phyloP scores from a whole-genome alignment of 2,797 vertebrate genomes.

The Enteromius thamalakanensis region DNA sequence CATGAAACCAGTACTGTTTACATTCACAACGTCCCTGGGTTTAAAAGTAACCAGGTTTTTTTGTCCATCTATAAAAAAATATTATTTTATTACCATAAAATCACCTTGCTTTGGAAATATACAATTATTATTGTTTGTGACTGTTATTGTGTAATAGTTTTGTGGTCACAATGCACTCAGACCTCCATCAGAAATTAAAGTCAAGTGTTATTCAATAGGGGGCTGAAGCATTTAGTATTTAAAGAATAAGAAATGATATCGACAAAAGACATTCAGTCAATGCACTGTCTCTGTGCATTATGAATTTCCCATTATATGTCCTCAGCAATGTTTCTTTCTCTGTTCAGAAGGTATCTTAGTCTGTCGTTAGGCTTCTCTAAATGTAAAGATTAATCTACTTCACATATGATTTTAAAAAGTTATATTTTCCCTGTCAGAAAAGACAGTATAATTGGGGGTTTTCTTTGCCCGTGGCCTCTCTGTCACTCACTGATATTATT shows the following conservation, averaged over 20 bases:
- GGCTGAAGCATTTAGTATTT: too few species aligned
- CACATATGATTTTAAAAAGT: slow-evolving; percentile 7
- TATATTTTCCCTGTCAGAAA: slow-evolving; percentile 20
- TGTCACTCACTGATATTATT: slow-evolving; percentile 6
- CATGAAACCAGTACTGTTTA: not conserved
- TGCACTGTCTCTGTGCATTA: not conserved
- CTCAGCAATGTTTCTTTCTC: not conserved
- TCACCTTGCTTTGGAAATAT: not conserved
- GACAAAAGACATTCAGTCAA: slow-evolving; percentile 28
- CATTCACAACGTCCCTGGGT: not conserved
- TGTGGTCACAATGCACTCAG: not conserved
- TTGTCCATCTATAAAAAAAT: not conserved
- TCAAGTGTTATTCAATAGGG: not conserved
- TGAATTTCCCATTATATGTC: not conserved
- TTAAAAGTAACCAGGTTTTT: not conserved
- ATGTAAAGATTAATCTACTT: not conserved
- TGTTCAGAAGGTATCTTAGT: not conserved
- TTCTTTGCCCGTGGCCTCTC: slow-evolving; percentile 25
- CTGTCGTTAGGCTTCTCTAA: not conserved
- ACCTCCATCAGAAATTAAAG: not conserved
- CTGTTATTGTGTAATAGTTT: not conserved
- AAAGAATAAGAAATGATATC: slow-evolving; percentile 2
- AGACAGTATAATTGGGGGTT: slow-evolving; percentile 14
- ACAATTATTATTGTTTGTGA: not conserved
- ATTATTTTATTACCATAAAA: not conserved